A percentile compares a stretch with the other conserved stretches of the same genome.
These are phyloP conservation scores for Synergus laeviventris DNA, from an alignment of 2,888 invertebrate species.

Conservation along the genomic window DNA sequence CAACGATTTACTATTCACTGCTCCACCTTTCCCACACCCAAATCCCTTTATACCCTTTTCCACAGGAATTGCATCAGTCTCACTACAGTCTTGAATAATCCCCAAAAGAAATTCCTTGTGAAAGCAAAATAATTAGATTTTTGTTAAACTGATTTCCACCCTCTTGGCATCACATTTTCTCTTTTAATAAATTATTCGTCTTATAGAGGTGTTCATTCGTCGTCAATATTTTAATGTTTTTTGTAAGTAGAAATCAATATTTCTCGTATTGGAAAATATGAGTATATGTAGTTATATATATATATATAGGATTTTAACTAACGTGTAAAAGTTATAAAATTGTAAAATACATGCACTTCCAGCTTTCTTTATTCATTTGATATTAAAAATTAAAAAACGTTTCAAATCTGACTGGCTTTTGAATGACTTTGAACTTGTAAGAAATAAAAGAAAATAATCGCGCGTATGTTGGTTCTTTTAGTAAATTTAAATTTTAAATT, in stretches of 20 bases:
- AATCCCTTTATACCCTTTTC: neutral
- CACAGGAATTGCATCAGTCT: neutral
- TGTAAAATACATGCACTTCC: neutral
- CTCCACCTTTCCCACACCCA: neutral
- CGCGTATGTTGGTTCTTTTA: too few species aligned
- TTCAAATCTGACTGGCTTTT: too few species aligned
- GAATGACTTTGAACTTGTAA: too few species aligned
- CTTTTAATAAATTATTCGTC: slow-evolving; percentile 10
- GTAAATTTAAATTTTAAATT: too few species aligned
- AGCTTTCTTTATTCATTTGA: neutral
- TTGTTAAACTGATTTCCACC: slow-evolving; percentile 22
- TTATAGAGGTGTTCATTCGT: neutral
- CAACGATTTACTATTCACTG: slow-evolving; percentile 27
- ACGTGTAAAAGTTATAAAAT: neutral
- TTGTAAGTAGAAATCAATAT: neutral
- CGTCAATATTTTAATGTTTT: too few species aligned
- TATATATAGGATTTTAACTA: neutral
- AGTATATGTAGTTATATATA: neutral
- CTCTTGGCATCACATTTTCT: slow-evolving; percentile 20
- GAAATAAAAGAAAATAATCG: too few species aligned
- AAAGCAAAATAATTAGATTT: slow-evolving; percentile 33
- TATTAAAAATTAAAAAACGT: too few species aligned
- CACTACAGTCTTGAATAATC: slow-evolving; percentile 27
- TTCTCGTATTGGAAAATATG: neutral
- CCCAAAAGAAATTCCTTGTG: slow-evolving; percentile 16